These are phyloP conservation scores for Cygnus buccinator DNA, from an alignment of 2,113 vertebrate genomes.

Conservation along the genomic window DNA sequence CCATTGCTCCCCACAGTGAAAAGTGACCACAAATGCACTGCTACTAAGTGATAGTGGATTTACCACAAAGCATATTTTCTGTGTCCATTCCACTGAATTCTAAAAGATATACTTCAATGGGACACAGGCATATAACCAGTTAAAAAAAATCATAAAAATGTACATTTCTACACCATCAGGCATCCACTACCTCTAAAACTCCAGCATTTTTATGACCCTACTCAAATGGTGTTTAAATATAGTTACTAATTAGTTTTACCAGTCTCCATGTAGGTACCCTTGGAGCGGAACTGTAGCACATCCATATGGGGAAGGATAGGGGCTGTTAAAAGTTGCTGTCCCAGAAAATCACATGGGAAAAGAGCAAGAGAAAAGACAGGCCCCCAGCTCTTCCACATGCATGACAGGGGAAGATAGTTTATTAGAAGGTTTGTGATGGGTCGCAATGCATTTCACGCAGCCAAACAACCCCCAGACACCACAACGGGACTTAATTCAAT, in stretches of 20 bases:
- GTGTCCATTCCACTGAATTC: neutral
- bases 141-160: neutral
- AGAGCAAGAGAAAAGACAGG: neutral
- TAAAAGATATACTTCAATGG: neutral
- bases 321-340: too few relatives aligned
- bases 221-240: neutral
- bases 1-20: rapidly evolving
- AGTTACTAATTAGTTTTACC: neutral
- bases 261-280: too few relatives aligned
- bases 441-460: rapidly evolving
- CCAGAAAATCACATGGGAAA: neutral
- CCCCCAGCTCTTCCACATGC: rapidly evolving
- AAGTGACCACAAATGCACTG: neutral
- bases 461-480: too few relatives aligned
- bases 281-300: neutral
- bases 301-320: neutral
- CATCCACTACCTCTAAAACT: neutral
- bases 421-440: neutral
- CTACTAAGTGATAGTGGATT: neutral
- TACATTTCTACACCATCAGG: neutral
- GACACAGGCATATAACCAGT: neutral
- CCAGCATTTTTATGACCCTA: neutral
- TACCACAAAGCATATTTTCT: neutral
- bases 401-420: neutral
- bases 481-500: neutral